These are phyloP conservation scores for Agonopterix subpropinquella DNA, from an alignment of 2,888 invertebrate genomes.

Conservation along the genomic window DNA sequence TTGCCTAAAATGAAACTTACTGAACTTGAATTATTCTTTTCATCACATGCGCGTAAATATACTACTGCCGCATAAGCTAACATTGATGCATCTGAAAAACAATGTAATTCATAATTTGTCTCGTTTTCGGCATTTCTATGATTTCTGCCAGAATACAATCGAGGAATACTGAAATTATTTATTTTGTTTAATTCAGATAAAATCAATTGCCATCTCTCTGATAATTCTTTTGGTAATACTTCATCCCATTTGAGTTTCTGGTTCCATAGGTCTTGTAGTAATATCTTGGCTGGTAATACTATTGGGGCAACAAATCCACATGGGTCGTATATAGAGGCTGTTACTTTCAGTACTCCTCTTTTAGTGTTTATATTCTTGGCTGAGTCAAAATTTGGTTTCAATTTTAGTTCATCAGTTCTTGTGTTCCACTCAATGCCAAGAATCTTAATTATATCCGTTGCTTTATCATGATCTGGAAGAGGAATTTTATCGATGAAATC, in stretches of 20 bases:
- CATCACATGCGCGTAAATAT: not conserved
- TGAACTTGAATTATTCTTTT: too few relatives aligned
- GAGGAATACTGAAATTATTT: not conserved
- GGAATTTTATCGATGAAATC: not conserved
- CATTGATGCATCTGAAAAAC: not conserved
- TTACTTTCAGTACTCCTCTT: slow-evolving; percentile 3
- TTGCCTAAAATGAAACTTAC: slow-evolving; percentile 5
- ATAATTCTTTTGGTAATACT: not conserved
- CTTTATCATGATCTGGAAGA: not conserved
- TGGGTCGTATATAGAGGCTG: slow-evolving; percentile 12
- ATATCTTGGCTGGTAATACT: slow-evolving; percentile 7
- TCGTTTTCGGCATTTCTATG: not conserved
- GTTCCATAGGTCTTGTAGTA: slow-evolving; percentile 6
- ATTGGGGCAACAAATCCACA: slow-evolving; percentile 9
- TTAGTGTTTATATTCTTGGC: slow-evolving; percentile 1
- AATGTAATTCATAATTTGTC: not conserved
- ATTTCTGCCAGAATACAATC: not conserved
- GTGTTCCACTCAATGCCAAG: not conserved
- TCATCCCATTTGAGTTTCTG: slow-evolving; percentile 9
- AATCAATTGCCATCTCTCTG: not conserved
- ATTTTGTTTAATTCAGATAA: not conserved
- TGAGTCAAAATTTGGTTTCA: not conserved
- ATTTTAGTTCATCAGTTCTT: not conserved
- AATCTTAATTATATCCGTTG: not conserved
- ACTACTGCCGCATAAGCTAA: slow-evolving; percentile 8